Evolutionary conservation across 2,113 vertebrate species (phyloP).

Genomic region (Brachyhypopomus gauderio): DNA sequence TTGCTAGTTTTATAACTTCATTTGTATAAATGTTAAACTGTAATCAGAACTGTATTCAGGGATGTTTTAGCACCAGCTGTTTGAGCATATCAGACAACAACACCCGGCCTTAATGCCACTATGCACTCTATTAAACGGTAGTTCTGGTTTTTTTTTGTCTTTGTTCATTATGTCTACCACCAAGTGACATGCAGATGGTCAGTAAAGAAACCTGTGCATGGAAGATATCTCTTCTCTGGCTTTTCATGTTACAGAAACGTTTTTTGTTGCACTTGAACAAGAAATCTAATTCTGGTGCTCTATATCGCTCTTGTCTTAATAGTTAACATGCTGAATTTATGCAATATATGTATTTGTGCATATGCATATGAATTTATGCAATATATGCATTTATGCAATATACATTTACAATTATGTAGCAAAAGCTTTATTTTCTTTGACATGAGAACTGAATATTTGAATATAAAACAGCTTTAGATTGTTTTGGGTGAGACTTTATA

Average conservation of each 20-base stretch:
- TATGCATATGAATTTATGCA: not conserved
- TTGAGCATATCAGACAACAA: not conserved
- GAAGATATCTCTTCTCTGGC: constrained; percentile 36
- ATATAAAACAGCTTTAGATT: constrained; percentile 38
- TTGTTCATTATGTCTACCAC: not conserved
- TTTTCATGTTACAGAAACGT: constrained; percentile 40
- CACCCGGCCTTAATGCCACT: constrained; percentile 41
- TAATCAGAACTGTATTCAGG: constrained; percentile 19
- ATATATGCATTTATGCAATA: too few relatives aligned
- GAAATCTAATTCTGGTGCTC: constrained; percentile 18
- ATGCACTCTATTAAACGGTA: not conserved
- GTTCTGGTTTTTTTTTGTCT: not conserved
- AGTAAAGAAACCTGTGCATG: constrained; percentile 15
- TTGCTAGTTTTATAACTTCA: constrained; percentile 15
- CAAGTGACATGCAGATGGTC: not conserved
- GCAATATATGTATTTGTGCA: constrained; percentile 6
- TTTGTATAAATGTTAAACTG: not conserved
- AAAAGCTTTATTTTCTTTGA: constrained; percentile 51
- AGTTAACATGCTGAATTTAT: not conserved
- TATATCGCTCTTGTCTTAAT: constrained; percentile 23
- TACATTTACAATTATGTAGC: constrained; percentile 16
- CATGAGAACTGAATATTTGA: constrained; percentile 38
- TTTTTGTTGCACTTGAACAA: constrained; percentile 15
- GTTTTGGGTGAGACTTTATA: constrained; percentile 52
- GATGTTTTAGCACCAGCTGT: constrained; percentile 15